Base-by-base conservation (phyloP, 2,113 vertebrate genomes). In the Thunnus maccoyii region DNA sequence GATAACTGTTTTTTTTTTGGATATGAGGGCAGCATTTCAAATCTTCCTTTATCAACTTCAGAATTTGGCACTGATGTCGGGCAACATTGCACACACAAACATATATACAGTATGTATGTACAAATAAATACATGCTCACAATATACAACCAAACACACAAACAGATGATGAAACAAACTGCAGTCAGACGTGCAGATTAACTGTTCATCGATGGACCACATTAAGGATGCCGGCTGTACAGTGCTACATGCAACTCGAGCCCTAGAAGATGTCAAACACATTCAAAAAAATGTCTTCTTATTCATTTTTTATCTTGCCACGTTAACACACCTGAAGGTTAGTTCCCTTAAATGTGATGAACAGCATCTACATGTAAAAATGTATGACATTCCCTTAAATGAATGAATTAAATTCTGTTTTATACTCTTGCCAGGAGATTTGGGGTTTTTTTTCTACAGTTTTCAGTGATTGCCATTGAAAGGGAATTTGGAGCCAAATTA, bases 161-260 rank as follows among this genome's bases (percentile, higher is more conserved):
- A 87, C 44, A 50, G 51, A 85, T 64, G 52, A 58, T 5, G 68
- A 73, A 27, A 62, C 68, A 83, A 47, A 57, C 63, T 71, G 62
- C 32, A 64, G 81, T 68, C 44, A 64, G 70, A 84, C 20, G 52
- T 76, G 76, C 22, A 15, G 56, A 56, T 72, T 36, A 86, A 58
- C 57, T 74, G 72, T 72, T 78, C 46, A 67, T 52, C 7, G 1
- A 68, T 65, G 73, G 68, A 82, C 50, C 44, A 48, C 20, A 18
- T 71, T 71, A 60, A 50, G 66, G 70, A 83, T 18, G 10, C 52
- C 51, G 41, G 69, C 58, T 81, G 70, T 74, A 63, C 64, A 84
- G 41, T 69, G 88, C 78, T 77, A 87, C 89, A 86, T 81, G 90
- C 87, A 88, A 65, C 41, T 76, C 41, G 62, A 80, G 72, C 81